Conservation (phyloP, 2,888 invertebrate species). For the Diaprepes abbreviatus region DNA sequence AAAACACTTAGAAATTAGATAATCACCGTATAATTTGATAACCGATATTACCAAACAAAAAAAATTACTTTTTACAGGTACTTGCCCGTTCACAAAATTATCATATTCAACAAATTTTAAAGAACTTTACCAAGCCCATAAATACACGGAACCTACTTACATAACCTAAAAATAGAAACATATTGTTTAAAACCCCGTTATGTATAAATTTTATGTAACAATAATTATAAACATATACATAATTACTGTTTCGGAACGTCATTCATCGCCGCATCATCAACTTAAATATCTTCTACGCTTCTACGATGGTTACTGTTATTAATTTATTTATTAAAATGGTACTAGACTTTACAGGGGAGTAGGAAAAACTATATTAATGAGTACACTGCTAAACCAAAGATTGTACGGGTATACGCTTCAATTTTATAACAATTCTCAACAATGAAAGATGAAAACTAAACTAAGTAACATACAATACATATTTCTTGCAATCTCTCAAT, state of each 20-base stretch:
- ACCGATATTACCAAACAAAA: too few species aligned
- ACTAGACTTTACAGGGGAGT: conserved; percentile 20
- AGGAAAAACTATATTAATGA: not conserved
- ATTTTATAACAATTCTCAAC: too few species aligned
- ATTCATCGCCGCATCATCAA: conserved; percentile 37
- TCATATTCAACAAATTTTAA: not conserved
- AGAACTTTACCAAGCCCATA: not conserved
- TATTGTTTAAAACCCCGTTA: conserved; percentile 39
- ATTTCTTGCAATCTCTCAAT: too few species aligned
- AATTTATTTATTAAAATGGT: conserved; percentile 20
- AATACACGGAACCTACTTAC: conserved; percentile 29
- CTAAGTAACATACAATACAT: too few species aligned
- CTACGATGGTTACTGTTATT: conserved; percentile 40
- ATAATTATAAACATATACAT: conserved; percentile 23
- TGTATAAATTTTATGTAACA: conserved; percentile 33
- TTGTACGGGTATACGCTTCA: too few species aligned
- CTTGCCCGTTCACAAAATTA: not conserved
- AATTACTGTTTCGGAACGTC: conserved; percentile 29
- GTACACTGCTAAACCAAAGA: too few species aligned
- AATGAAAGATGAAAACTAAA: too few species aligned
- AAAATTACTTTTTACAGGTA: not conserved
- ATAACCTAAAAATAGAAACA: conserved; percentile 28
- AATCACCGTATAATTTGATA: too few species aligned
- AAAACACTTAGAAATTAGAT: too few species aligned
- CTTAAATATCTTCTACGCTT: conserved; percentile 41